These are phyloP conservation scores for Sturmia bella DNA, from an alignment of 2,888 invertebrate species.

Conservation along the genomic window DNA sequence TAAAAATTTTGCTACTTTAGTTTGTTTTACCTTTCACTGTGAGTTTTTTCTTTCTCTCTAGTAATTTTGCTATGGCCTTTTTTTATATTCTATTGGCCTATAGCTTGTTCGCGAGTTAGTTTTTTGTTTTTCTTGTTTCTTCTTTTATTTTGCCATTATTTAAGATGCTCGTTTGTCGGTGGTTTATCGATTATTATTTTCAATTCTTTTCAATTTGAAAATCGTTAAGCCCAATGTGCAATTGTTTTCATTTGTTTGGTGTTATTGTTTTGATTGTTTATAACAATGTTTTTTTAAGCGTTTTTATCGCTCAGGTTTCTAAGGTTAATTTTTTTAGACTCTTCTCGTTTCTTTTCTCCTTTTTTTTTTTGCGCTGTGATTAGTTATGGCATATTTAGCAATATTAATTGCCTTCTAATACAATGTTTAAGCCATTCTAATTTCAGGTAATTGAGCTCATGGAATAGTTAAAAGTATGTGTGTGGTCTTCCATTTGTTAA, in stretches of 20 bases:
- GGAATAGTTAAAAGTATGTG: constrained; percentile 1
- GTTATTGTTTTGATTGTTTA: constrained; percentile 69
- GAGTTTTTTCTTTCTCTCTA: neutral
- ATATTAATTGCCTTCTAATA: constrained; percentile 57
- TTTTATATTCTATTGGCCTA: constrained; percentile 50
- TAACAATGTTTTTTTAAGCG: constrained; percentile 58
- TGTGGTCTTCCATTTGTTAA: constrained; percentile 32
- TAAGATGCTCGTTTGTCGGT: constrained; percentile 65
- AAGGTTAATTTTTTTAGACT: neutral
- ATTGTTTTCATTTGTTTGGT: constrained; percentile 55
- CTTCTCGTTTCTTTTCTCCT: constrained; percentile 1
- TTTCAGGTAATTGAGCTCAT: constrained; percentile 28
- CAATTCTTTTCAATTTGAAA: constrained; percentile 62
- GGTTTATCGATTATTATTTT: constrained; percentile 7
- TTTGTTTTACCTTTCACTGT: constrained; percentile 54
- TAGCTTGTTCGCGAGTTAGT: constrained; percentile 48
- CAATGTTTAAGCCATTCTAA: constrained; percentile 30
- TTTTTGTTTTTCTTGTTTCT: neutral
- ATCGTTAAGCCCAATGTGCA: constrained; percentile 61
- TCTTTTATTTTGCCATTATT: constrained; percentile 55
- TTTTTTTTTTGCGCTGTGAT: constrained; percentile 39
- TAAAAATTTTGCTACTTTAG: constrained; percentile 58
- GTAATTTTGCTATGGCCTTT: constrained; percentile 17
- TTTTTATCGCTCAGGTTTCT: constrained; percentile 53
- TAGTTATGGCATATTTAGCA: constrained; percentile 50